A percentile compares a stretch with the other conserved stretches of the same genome.
Evolutionary conservation across 2,888 invertebrate species (phyloP).

Genomic region (Baronia brevicornis): DNA sequence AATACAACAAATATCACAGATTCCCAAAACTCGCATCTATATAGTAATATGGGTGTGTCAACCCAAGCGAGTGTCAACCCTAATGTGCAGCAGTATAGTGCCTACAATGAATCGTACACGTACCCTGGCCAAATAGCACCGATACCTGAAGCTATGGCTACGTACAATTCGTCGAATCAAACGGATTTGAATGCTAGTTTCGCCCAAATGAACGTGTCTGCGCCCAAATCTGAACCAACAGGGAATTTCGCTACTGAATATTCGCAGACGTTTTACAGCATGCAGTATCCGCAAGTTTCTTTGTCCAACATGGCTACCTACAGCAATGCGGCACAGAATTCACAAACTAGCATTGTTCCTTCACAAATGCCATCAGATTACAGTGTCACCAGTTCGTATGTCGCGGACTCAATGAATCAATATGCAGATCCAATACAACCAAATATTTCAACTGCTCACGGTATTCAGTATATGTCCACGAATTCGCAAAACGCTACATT

Average conservation of each 20-base stretch:
- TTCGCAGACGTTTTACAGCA: constrained; percentile 52
- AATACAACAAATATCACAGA: constrained; percentile 45
- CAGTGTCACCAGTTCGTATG: constrained; percentile 43
- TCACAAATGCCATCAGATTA: constrained; percentile 45
- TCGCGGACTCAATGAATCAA: constrained; percentile 26
- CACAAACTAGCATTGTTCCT: constrained; percentile 37
- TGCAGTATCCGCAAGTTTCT: constrained; percentile 45
- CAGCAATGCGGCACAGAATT: constrained; percentile 42
- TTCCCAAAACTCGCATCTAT: constrained; percentile 34
- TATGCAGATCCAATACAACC: constrained; percentile 22
- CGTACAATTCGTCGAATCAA: constrained; percentile 29
- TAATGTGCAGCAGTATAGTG: constrained; percentile 21
- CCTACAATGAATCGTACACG: constrained; percentile 30
- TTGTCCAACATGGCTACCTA: constrained; percentile 42
- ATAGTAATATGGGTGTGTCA: constrained; percentile 20
- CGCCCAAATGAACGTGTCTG: constrained; percentile 52
- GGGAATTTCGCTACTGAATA: constrained; percentile 38
- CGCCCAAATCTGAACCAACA: constrained; percentile 33
- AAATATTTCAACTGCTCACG: constrained; percentile 19
- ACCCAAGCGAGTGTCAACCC: constrained; percentile 28
- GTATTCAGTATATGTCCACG: constrained; percentile 33
- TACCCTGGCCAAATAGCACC: constrained; percentile 27
- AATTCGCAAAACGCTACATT: constrained; percentile 34
- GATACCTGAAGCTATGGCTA: constrained; percentile 33
- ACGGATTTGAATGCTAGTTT: constrained; percentile 46